Conservation (phyloP, 2,797 vertebrate genomes). For the Aythya fuligula region DNA sequence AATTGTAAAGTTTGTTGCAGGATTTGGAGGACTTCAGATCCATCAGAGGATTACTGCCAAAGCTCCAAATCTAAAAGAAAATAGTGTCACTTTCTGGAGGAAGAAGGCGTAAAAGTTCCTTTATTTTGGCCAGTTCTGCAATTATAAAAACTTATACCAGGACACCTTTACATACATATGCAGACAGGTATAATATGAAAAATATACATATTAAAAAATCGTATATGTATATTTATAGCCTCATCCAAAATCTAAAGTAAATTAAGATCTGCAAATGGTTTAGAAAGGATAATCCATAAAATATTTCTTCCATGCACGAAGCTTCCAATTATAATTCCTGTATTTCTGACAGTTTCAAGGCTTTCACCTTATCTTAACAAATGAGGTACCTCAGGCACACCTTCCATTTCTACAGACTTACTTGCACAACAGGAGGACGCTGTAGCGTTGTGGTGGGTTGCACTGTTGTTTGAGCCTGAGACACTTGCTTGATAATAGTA, state of each 20-base stretch:
- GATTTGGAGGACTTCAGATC: neutral
- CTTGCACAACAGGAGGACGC: slow-evolving; percentile 91
- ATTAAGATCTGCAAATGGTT: neutral
- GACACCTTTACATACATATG: neutral
- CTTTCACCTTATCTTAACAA: neutral
- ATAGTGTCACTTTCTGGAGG: neutral
- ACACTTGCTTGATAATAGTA: slow-evolving; percentile 91
- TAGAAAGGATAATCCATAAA: neutral
- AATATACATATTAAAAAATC: neutral
- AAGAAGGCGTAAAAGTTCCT: neutral
- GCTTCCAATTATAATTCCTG: neutral
- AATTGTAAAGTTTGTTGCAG: neutral
- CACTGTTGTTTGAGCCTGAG: slow-evolving; percentile 86
- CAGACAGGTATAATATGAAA: neutral
- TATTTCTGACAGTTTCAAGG: neutral
- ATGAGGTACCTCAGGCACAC: neutral
- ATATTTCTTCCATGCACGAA: neutral
- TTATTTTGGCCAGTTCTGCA: neutral
- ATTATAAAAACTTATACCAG: neutral
- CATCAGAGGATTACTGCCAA: neutral
- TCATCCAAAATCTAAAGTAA: neutral
- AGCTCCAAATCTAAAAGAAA: neutral
- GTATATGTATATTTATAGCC: neutral
- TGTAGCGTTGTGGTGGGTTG: slow-evolving; percentile 90
- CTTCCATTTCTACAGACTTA: slow-evolving; percentile 53